Base-by-base conservation (phyloP, 2,113 vertebrate species). In the Pituophis catenifer region DNA sequence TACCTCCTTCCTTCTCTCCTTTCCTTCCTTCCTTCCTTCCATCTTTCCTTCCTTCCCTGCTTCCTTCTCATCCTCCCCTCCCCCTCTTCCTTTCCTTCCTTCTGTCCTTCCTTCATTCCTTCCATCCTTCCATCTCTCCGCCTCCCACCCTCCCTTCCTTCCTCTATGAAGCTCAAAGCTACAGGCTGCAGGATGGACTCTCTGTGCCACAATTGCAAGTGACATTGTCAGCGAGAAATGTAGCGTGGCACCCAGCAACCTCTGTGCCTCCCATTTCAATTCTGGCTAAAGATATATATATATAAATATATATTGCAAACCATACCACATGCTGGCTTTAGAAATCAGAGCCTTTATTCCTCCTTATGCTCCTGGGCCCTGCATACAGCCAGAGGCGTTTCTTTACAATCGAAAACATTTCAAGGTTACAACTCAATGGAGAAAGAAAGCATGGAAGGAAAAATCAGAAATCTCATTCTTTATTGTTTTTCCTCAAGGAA, bases 111-210 rank as follows among this genome's bases (percentile, higher is more conserved):
- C 8, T 23, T 7, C 58, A 1, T 59, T 1, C 8, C 23, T 19
- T 4, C 0, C 55, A 3, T 26, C 8, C 24, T 26, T 0, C 1
- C 2, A 1, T 4, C 21, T 23, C 3, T 3, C 17, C 0, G 8
- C 2, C 2, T 24, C 7, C 3, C 58, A 10, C 0, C 58, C 8
- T 62, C 0, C 58, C 55, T 21, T 0, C 55, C 58, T 24, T 1
- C 3, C 58, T 12, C 26, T 13, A 17, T 7, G 65, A 75, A 75
- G 13, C 65, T 8, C n/a, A 15, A 33, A 75, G 33, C 13, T 17
- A 33, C 4, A 17, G 29, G 29, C 65, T 5, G 65, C 4, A 33
- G 29, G 65, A 33, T 8, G 13, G 65, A 75, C 0, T 8, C 29
- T 33, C n/a, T 17, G n/a, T 33, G 17, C n/a, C 65, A 33, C 13